Evolutionary conservation across 2,888 invertebrate genomes (phyloP).

Genomic region (Lithophane leautieri): DNA sequence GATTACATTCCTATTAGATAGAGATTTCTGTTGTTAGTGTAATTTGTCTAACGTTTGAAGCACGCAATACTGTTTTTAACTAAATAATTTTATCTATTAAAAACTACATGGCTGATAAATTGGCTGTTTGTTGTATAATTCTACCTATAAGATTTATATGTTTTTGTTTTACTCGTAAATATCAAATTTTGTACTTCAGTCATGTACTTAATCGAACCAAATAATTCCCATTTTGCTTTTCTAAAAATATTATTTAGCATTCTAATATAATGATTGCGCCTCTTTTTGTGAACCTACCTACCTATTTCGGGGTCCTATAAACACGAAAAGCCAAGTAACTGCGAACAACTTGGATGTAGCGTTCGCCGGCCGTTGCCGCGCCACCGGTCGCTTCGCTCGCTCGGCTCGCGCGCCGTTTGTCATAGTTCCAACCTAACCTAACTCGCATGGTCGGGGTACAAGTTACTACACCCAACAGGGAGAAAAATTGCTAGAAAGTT

Average conservation of each 20-base stretch:
- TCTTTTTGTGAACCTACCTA: neutral
- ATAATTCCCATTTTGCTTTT: neutral
- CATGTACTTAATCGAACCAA: neutral
- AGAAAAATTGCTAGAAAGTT: neutral
- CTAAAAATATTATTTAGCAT: too few species aligned
- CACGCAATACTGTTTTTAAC: neutral
- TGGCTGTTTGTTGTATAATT: neutral
- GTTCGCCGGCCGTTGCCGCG: neutral
- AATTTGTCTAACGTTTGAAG: slow-evolving; percentile 1
- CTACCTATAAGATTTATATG: too few species aligned
- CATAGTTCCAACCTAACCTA: neutral
- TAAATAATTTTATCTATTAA: neutral
- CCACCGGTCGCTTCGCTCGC: neutral
- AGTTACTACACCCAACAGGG: too few species aligned
- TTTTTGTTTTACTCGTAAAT: neutral
- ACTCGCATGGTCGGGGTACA: neutral
- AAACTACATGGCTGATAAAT: neutral
- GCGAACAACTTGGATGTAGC: neutral
- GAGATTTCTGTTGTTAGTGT: neutral
- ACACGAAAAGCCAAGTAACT: neutral
- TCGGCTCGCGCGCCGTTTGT: neutral
- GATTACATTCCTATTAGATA: slow-evolving; percentile 26
- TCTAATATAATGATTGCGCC: too few species aligned
- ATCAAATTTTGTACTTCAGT: too few species aligned
- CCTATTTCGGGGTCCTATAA: neutral